Evolutionary conservation across 1,140 invertebrate genomes (phyloP), one percentile per base, ranked within the genome.

Genomic region (Wasmannia auropunctata): DNA sequence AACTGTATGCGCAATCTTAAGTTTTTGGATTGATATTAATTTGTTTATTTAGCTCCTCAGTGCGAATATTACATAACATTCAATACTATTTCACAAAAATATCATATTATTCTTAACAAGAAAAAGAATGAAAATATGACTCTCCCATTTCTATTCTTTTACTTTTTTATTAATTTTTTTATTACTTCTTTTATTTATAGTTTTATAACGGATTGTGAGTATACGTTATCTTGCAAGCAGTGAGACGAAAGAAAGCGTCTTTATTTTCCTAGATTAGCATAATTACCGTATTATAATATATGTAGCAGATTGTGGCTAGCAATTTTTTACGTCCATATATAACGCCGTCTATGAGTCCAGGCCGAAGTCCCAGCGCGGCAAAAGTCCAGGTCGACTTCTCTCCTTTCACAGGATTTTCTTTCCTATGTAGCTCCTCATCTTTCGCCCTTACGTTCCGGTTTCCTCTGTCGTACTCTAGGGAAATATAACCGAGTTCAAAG

Each of bases 401-500:
- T 93, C 91, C 89, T 89, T 90, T 80, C 89, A 46, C 40, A 87
- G 76, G 87, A 91, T 90, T 74, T 87, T 87, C 86, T 85, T 90
- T 65, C 79, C 84, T 87, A 58, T 74, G 63, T 79, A 75, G 79
- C 80, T 85, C 86, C 72, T 86, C 80, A 86, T 72, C 65, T 72
- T 75, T 62, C 65, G 54, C 85, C 86, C 90, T 81, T 86, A 62
- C 58, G 49, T 90, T 86, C 86, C 86, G 91, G 88, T 88, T 92
- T 92, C 75, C 85, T 86, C 70, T 60, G 46, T 72, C 80, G 58
- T 62, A 88, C 94, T 87, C 91, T 69, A 76, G 94, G 93, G 94
- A 95, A 94, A 95, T 94, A 95, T 94, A 92, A 94, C 90, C 84
- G 70, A 93, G 92, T 92, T 92, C 91, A 89, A 87, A 91, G 83